A percentile compares a stretch with the other conserved stretches of the same genome.
phyloP scores from a whole-genome alignment of 2,113 vertebrate genomes.

The Brachyhypopomus gauderio region DNA sequence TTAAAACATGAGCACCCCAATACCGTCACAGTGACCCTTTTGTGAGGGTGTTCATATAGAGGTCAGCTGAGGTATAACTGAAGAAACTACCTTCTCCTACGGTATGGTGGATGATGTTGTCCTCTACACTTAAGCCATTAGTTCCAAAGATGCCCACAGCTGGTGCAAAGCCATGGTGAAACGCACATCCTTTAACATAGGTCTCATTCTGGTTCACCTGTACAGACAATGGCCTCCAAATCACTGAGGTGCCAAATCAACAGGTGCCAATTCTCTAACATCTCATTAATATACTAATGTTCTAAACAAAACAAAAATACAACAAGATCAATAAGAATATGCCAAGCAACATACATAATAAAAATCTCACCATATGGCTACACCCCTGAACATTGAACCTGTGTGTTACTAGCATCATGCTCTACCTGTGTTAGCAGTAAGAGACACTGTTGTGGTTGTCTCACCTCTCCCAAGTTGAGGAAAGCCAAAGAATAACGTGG shows the following conservation, averaged over 20 bases:
- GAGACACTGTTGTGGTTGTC: constrained; percentile 30
- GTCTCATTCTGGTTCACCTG: constrained; percentile 70
- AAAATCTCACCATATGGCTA: too few species aligned
- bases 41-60: neutral
- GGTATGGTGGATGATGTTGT: constrained; percentile 81
- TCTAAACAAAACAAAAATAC: too few species aligned
- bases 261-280: neutral
- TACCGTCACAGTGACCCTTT: too few species aligned
- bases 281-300: neutral
- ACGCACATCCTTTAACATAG: constrained; percentile 80
- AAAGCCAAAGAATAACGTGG: constrained; percentile 83
- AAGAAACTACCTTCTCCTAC: constrained; percentile 80
- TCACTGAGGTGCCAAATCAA: neutral
- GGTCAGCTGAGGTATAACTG: neutral
- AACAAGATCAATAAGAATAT: too few species aligned
- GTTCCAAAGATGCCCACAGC: constrained; percentile 83
- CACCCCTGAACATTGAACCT: too few species aligned
- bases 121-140: constrained; percentile 74
- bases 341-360: too few species aligned
- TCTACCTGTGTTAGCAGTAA: too few species aligned
- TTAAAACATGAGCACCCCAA: too few species aligned
- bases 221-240: neutral
- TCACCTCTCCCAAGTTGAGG: constrained; percentile 79
- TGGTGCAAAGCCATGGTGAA: constrained; percentile 83
- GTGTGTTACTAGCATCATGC: too few species aligned